These are phyloP conservation scores for Varanus salvator DNA, from an alignment of 2,113 vertebrate species.

Conservation along the genomic window DNA sequence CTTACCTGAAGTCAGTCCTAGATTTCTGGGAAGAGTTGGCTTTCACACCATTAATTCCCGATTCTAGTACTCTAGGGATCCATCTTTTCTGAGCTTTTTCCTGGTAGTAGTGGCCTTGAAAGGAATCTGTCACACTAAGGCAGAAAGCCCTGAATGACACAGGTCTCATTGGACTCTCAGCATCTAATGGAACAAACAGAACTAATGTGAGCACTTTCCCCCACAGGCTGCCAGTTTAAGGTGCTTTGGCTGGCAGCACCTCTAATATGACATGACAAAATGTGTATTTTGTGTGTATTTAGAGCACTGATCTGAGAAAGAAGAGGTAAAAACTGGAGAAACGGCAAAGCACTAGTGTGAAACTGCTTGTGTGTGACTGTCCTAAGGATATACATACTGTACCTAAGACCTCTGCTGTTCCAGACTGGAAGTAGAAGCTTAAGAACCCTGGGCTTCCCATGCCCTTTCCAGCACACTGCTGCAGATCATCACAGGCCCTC, in stretches of 20 bases:
- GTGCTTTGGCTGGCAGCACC: slow-evolving; percentile 16
- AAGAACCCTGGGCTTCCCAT: too few species aligned
- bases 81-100: neutral
- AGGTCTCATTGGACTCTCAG: slow-evolving; percentile 15
- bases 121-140: fast-evolving
- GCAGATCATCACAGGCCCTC: too few species aligned
- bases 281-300: neutral
- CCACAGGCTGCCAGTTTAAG: neutral
- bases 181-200: neutral
- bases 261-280: neutral
- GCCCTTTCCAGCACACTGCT: too few species aligned
- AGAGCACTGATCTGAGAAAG: neutral
- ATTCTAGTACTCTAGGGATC: slow-evolving; percentile 12
- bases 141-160: neutral
- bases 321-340: neutral
- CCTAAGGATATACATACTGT: neutral
- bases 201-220: slow-evolving; percentile 8
- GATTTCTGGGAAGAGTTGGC: neutral
- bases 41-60: neutral
- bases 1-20: neutral
- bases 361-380: neutral
- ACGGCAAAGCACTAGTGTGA: neutral
- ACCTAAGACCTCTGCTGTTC: too few species aligned
- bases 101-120: neutral
- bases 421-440: too few species aligned